Evolutionary conservation across 2,113 vertebrate species (phyloP), one percentile per base, ranked within the genome.

Genomic region (Psettodes erumei): DNA sequence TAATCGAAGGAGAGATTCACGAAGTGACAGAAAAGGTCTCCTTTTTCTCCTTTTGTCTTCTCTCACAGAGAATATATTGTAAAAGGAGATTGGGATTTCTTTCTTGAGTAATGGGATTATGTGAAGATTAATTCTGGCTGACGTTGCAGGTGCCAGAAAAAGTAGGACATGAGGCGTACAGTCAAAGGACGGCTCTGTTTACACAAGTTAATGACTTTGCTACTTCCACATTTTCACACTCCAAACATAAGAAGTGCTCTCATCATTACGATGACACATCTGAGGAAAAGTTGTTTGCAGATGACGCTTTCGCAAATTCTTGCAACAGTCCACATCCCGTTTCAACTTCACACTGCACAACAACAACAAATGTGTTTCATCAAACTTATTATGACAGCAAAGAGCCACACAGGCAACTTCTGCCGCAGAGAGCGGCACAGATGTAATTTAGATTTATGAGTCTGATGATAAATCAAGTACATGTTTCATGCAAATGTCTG

Each of bases 31-130:
- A n/a, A n/a, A n/a, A n/a, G n/a, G n/a, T n/a, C n/a, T n/a, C n/a
- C n/a, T 1, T 42, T 25, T 70, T 27, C 6, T 42, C 10, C 10
- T 1, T 62, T n/a, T 35, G 2, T 35, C 21, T 13, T 11, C 8
- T 11, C 40, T 30, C n/a, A 13, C 38, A 45, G 43, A 60, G 9
- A 83, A 63, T 54, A 45, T 35, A 74, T 61, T 65, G 16, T 63
- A n/a, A 67, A 65, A 75, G 42, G 30, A 72, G 38, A 67, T 35
- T 50, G 58, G 27, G 69, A 63, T 86, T 72, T 27, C 72, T 77
- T 75, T 55, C 60, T 30, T 48, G 60, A 67, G 51, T 73, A 65
- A 55, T 32, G 35, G 38, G n/a, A 58, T 60, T 75, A 88, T 71
- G 33, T 75, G 38, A 53, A 55, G 18, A 70, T 64, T 77, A 59